Base-by-base conservation (phyloP, 2,113 vertebrate genomes). In the Probosciger aterrimus region DNA sequence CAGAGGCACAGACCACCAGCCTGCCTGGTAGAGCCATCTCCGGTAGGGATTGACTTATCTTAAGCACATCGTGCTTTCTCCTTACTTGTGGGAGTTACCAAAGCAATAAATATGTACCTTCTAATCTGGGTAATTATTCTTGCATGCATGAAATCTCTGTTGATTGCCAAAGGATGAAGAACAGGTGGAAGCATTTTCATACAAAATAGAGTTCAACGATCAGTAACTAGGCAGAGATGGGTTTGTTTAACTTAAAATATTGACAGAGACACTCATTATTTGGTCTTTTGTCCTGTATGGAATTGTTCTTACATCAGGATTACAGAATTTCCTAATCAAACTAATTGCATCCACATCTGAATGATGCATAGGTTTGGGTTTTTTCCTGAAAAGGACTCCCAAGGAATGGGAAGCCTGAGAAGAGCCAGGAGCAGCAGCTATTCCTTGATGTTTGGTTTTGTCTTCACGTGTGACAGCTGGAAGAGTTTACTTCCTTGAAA, bases 401-500 rank as follows among this genome's bases (percentile, higher is more conserved):
- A 79, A 82, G 35, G 63, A 65, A 89, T n/a, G 10, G 33, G 35
- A 87, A 86, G 28, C 11, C 50, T 31, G 28, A 83, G 30, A 39
- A 81, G 35, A 9, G 18, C 19, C 39, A 83, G 14, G 9, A 86
- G 14, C 8, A 13, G n/a, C 86, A 83, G 8, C 62, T 86, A 31
- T 73, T 27, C 0, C 0, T 20, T 83, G 78, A 79, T 88, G 82
- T 83, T 75, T 81, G 33, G 15, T 78, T 95, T 88, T 25, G 6
- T 44, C 59, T 87, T 91, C 73, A 79, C 18, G 13, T 81, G 35
- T 79, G 59, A 80, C 57, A 84, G 43, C 57, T 94, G 88, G 69
- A 90, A 86, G 43, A 90, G n/a, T 84, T 87, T 90, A 69, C 47
- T 82, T 14, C 59, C 50, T 71, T 86, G 35, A 84, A 86, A 90